Conservation (phyloP, 1,140 invertebrate genomes). For the Drosophila carrolli region DNA sequence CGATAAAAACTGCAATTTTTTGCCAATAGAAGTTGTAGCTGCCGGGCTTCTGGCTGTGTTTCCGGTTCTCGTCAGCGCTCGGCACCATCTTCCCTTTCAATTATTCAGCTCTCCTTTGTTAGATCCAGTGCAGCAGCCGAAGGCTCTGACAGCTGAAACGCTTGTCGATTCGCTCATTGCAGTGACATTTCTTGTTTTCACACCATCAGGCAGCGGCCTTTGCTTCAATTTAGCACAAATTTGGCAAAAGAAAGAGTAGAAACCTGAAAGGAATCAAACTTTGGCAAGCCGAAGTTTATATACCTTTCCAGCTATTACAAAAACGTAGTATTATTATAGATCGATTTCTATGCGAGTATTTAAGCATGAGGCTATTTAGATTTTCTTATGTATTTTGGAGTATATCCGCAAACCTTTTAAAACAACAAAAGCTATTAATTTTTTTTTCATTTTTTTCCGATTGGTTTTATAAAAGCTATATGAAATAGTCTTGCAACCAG, state of each 20-base stretch:
- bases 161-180: constrained; percentile 63
- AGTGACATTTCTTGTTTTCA: constrained; percentile 65
- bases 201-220: constrained; percentile 73
- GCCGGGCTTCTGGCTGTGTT: constrained; percentile 60
- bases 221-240: constrained; percentile 72
- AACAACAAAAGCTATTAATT: too few relatives aligned
- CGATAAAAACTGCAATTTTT: constrained; percentile 33
- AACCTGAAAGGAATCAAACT: not conserved
- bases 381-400: too few relatives aligned
- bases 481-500: too few relatives aligned
- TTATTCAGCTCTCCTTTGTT: constrained; percentile 48
- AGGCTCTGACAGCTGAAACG: constrained; percentile 12
- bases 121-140: constrained; percentile 17
- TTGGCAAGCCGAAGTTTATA: too few relatives aligned
- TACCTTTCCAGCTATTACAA: too few relatives aligned
- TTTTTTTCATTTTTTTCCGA: too few relatives aligned
- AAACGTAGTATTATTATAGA: too few relatives aligned
- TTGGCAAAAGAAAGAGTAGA: constrained; percentile 16
- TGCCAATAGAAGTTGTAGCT: constrained; percentile 30
- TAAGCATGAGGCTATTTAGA: too few relatives aligned
- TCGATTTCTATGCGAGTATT: too few relatives aligned
- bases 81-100: constrained; percentile 77
- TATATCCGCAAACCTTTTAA: too few relatives aligned
- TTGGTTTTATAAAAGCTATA: too few relatives aligned
- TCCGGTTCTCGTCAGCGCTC: constrained; percentile 60